These are phyloP conservation scores for Riparia riparia DNA, from an alignment of 2,113 vertebrate species.

Conservation along the genomic window DNA sequence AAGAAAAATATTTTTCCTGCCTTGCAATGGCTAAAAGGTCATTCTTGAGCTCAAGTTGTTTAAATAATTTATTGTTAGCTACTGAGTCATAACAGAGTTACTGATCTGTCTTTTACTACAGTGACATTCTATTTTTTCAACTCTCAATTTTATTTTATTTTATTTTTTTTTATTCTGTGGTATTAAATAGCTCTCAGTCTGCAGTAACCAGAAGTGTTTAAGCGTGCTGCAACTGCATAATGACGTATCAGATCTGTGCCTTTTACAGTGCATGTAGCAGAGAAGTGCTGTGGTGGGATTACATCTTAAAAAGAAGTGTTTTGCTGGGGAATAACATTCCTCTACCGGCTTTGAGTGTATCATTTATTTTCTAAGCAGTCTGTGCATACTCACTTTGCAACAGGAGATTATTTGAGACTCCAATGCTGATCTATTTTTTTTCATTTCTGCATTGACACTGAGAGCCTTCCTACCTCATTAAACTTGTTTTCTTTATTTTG, in stretches of 20 bases:
- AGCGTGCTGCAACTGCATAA: not conserved
- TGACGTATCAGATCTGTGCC: not conserved
- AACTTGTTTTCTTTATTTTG: not conserved
- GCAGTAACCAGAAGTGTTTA: not conserved
- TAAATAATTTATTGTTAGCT: conserved; percentile 70
- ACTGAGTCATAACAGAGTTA: conserved; percentile 43
- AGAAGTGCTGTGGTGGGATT: not conserved
- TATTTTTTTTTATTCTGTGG: conserved; percentile 16
- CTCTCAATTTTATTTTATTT: conserved; percentile 31
- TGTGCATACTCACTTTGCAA: not conserved
- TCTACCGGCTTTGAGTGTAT: not conserved
- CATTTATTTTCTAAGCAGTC: not conserved
- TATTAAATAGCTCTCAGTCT: conserved; percentile 42
- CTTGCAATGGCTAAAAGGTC: conserved; percentile 59
- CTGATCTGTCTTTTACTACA: conserved; percentile 19
- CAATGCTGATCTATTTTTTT: not conserved
- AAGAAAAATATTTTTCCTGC: conserved; percentile 67
- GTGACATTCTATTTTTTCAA: conserved; percentile 43
- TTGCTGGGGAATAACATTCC: not conserved
- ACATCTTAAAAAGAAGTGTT: not conserved
- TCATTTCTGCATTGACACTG: not conserved
- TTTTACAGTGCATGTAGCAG: not conserved
- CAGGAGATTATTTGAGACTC: not conserved
- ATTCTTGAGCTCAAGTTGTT: conserved; percentile 67
- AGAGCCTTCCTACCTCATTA: not conserved